phyloP scores from a whole-genome alignment of 2,888 invertebrate genomes.

The Nudaria mundana region DNA sequence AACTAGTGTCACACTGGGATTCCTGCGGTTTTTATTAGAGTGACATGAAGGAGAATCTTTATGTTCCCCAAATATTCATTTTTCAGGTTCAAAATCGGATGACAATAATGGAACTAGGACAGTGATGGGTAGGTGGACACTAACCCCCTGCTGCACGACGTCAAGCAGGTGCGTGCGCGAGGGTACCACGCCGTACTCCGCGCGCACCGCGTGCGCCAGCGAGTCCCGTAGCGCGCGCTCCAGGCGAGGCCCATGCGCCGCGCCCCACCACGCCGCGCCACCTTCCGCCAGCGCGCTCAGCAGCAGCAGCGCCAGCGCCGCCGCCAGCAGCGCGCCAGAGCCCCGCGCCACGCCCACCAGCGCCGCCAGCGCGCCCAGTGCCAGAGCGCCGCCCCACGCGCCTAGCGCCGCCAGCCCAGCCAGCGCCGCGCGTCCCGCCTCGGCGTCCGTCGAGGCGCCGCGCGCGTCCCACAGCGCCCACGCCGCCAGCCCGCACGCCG shows the following conservation, averaged over 20 bases:
- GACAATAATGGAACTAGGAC: too few relatives aligned
- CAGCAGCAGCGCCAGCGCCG: conserved; percentile 61
- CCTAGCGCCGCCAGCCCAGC: conserved; percentile 56
- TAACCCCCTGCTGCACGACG: conserved; percentile 60
- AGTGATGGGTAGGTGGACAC: not conserved
- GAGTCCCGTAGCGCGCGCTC: conserved; percentile 47
- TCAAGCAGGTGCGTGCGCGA: conserved; percentile 60
- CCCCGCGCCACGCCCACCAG: conserved; percentile 49
- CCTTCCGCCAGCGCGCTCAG: conserved; percentile 63
- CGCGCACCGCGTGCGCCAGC: conserved; percentile 48
- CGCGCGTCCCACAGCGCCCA: conserved; percentile 70
- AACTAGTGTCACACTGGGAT: too few relatives aligned
- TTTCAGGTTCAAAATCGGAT: too few relatives aligned
- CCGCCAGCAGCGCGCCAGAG: conserved; percentile 58
- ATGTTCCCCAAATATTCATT: too few relatives aligned
- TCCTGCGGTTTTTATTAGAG: too few relatives aligned
- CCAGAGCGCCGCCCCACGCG: conserved; percentile 58
- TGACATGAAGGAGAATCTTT: too few relatives aligned
- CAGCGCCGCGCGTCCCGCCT: conserved; percentile 59
- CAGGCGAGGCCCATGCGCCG: conserved; percentile 61
- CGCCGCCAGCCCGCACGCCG: conserved; percentile 52
- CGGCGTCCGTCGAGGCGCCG: conserved; percentile 48
- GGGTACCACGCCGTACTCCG: conserved; percentile 57
- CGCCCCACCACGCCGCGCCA: conserved; percentile 70
- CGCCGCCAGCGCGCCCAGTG: conserved; percentile 52